Evolutionary conservation across 53 echinoderm and acorn worm genomes (phyloP).

Genomic region (Echinarachnius parma): DNA sequence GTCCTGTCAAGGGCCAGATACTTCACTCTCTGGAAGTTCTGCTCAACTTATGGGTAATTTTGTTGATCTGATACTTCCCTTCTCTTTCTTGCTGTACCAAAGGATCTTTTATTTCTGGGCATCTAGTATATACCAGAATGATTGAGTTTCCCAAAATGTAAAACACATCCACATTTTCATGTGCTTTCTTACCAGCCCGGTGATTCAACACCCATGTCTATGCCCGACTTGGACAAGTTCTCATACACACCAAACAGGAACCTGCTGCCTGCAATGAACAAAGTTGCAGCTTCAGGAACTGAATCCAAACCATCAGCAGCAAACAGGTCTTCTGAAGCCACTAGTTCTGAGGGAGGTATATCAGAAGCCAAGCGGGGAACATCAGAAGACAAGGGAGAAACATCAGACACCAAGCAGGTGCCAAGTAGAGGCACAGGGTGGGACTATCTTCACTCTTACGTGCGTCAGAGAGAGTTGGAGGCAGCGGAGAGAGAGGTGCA

Average conservation of each 20-base stretch:
- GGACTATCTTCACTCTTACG: constrained; percentile 72
- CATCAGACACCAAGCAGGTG: neutral
- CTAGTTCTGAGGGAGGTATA: no score
- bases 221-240: constrained; percentile 34
- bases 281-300: neutral
- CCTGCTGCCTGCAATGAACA: constrained; percentile 25
- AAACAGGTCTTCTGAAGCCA: neutral
- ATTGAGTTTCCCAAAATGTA: no score
- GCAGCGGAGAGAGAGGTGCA: neutral
- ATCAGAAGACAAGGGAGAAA: neutral
- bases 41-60: no score
- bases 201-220: constrained; percentile 16
- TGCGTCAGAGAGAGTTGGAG: constrained; percentile 43
- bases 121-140: no score
- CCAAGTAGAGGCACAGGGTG: constrained; percentile 49
- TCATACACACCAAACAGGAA: constrained; percentile 28
- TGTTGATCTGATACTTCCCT: no score
- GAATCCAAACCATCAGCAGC: neutral
- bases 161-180: no score
- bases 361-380: no score
- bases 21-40: no score
- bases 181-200: constrained; percentile 4
- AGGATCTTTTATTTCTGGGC: no score
- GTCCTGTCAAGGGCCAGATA: no score
- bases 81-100: no score